Percentiles rank a stretch among this genome's conserved stretches.
Evolutionary conservation across 2,113 vertebrate species (phyloP).

Genomic region (Alosa alosa): DNA sequence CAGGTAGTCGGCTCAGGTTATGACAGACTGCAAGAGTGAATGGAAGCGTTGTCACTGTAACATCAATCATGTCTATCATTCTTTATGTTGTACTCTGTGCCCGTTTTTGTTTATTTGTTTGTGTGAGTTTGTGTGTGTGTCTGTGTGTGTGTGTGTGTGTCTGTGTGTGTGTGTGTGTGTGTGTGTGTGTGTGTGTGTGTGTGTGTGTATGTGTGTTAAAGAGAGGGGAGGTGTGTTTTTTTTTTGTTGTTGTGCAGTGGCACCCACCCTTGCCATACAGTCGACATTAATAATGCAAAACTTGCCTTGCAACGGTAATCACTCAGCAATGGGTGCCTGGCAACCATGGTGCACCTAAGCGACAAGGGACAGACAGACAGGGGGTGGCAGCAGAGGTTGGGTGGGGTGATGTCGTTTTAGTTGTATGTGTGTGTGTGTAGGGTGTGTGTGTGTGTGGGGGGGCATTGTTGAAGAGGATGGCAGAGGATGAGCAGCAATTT

Average conservation of each 20-base stretch:
- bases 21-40: not conserved
- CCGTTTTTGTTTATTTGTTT: no score
- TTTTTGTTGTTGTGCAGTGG: not conserved
- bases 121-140: no score
- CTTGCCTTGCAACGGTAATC: constrained; percentile 64
- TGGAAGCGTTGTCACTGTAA: not conserved
- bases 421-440: no score
- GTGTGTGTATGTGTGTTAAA: constrained; percentile 25
- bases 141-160: no score
- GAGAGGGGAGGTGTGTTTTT: constrained; percentile 33
- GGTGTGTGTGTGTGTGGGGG: no score
- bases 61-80: not conserved
- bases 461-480: no score
- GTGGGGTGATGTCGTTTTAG: constrained; percentile 25
- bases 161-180: no score
- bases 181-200: no score
- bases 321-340: constrained; percentile 52
- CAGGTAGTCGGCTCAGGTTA: not conserved
- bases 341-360: constrained; percentile 58
- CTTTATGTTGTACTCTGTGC: not conserved
- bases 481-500: no score
- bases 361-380: constrained; percentile 6
- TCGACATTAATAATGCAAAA: constrained; percentile 74
- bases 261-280: not conserved
- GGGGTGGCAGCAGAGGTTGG: constrained; percentile 4